Evolutionary conservation across 2,113 vertebrate species (phyloP).

Genomic region (Apaloderma vittatum): DNA sequence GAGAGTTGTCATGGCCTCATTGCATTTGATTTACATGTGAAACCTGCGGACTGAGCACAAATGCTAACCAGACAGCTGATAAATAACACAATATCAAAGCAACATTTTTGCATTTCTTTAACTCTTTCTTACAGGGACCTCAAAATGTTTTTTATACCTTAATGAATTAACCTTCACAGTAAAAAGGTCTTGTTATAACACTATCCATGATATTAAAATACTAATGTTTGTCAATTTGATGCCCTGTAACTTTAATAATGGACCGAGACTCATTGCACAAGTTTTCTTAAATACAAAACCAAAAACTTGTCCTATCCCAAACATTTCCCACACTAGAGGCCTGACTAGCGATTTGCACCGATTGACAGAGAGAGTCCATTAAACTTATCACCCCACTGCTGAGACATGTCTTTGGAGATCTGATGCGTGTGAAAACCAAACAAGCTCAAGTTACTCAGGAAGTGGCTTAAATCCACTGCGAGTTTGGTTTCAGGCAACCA

Average conservation of each 20-base stretch:
- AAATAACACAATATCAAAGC: conserved; percentile 46
- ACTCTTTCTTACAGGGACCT: conserved; percentile 22
- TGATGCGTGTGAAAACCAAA: conserved; percentile 14
- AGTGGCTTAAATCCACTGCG: conserved; percentile 19
- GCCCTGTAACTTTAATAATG: background rate
- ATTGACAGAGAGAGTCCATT: background rate
- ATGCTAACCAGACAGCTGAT: conserved; percentile 72
- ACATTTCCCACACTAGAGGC: background rate
- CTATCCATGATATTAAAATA: background rate
- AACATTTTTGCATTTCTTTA: conserved; percentile 42
- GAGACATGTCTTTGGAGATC: background rate
- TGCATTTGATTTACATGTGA: conserved; percentile 70
- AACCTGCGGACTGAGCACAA: conserved; percentile 70
- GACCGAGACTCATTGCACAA: background rate
- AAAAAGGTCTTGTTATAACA: background rate
- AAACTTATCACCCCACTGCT: background rate
- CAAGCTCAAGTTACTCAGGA: background rate
- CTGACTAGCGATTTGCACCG: background rate
- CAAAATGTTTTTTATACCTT: conserved; percentile 45
- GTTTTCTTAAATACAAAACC: background rate
- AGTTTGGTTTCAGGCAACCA: conserved; percentile 7
- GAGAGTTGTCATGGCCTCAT: conserved; percentile 47
- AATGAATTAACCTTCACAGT: background rate
- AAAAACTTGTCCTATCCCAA: background rate
- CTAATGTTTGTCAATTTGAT: background rate